Conservation (phyloP, 2,888 invertebrate species). For the Malthinus seriepunctatus region DNA sequence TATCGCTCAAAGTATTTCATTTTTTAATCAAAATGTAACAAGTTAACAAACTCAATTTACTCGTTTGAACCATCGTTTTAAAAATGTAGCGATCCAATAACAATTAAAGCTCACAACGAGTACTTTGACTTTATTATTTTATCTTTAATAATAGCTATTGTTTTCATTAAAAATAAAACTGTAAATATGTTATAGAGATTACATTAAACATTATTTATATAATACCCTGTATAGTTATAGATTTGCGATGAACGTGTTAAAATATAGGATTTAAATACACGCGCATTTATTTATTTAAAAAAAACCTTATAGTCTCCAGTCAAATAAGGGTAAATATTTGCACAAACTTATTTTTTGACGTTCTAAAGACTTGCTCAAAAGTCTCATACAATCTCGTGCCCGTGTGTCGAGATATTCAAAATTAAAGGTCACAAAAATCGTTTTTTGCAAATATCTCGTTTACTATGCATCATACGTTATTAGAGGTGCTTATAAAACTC, state of each 20-base stretch:
- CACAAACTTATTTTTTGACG: not conserved
- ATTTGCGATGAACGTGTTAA: conserved; percentile 48
- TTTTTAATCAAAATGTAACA: no score
- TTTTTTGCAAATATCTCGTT: no score
- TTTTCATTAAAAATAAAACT: conserved; percentile 9
- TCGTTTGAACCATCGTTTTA: no score
- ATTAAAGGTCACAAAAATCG: no score
- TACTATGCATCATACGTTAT: no score
- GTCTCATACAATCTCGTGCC: no score
- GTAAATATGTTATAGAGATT: conserved; percentile 25
- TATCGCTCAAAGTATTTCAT: conserved; percentile 10
- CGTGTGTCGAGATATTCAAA: no score
- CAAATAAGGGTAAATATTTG: not conserved
- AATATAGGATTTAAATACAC: conserved; percentile 32
- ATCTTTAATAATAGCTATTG: conserved; percentile 8
- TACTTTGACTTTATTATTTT: not conserved
- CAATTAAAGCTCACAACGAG: not conserved
- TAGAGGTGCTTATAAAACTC: no score
- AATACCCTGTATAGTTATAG: conserved; percentile 38
- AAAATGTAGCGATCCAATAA: not conserved
- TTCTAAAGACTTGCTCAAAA: no score
- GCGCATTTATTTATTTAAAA: no score
- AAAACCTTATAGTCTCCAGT: no score
- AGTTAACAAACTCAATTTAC: no score
- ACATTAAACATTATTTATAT: conserved; percentile 32